Percentiles rank a stretch among this genome's conserved stretches.
Conservation (phyloP, 1,140 invertebrate genomes). For the Ostrea denselamellosa region DNA sequence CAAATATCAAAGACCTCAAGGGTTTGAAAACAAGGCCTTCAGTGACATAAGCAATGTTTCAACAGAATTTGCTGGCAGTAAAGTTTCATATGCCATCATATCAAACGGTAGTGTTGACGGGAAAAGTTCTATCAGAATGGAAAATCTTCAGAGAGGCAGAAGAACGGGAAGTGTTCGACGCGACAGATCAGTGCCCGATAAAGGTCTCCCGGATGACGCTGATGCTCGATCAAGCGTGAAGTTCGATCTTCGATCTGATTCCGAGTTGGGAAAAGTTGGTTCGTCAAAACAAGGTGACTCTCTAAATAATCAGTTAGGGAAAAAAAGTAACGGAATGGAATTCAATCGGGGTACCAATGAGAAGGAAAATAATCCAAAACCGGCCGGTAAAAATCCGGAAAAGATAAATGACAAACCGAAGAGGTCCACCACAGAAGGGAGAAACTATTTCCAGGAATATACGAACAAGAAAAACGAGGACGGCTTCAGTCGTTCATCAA, state of each 20-base stretch:
- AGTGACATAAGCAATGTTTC: conserved; percentile 8
- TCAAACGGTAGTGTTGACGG: not conserved
- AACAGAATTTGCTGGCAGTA: not conserved
- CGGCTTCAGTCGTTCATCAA: not conserved
- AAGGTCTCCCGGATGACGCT: not conserved
- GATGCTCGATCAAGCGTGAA: conserved; percentile 37
- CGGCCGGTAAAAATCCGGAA: not conserved
- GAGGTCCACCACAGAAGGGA: conserved; percentile 15
- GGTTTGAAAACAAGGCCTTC: conserved; percentile 3
- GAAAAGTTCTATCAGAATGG: conserved; percentile 1
- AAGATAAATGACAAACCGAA: not conserved
- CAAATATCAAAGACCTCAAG: not conserved
- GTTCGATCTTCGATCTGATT: conserved; percentile 34
- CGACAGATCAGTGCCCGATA: conserved; percentile 6
- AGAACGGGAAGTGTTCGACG: not conserved
- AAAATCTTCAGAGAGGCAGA: not conserved
- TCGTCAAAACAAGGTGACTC: not conserved
- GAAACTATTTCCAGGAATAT: not conserved
- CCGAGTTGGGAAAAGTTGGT: not conserved
- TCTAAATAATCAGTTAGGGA: not conserved
- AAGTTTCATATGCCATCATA: conserved; percentile 33
- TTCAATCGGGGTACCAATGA: not conserved
- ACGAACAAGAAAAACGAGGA: not conserved
- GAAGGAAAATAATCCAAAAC: not conserved
- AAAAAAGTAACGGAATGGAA: not conserved